These are phyloP conservation scores for Drosophila atripex DNA, from an alignment of 2,888 invertebrate species.

Conservation along the genomic window DNA sequence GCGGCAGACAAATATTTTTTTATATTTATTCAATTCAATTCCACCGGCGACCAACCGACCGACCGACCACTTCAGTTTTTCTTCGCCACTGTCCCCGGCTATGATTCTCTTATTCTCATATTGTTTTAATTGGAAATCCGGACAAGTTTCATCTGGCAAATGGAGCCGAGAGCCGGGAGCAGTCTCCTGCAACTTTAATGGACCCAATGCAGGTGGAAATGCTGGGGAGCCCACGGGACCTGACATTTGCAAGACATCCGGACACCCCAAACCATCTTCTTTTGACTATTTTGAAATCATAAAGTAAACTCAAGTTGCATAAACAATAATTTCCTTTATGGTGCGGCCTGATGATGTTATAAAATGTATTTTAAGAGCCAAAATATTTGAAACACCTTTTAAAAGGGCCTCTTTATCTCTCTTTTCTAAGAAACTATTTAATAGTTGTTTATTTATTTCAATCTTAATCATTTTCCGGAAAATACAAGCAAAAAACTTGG, in stretches of 20 bases:
- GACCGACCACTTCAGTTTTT: constrained; percentile 23
- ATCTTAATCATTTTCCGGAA: neutral
- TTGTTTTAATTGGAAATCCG: constrained; percentile 39
- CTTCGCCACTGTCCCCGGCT: constrained; percentile 14
- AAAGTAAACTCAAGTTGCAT: neutral
- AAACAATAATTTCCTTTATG: neutral
- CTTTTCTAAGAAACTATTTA: too few species aligned
- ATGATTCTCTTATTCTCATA: constrained; percentile 26
- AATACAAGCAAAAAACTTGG: neutral
- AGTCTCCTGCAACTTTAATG: constrained; percentile 11
- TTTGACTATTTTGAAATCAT: neutral
- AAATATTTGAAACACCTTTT: neutral
- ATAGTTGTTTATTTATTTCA: neutral
- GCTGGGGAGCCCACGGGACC: neutral
- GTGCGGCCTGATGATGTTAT: neutral
- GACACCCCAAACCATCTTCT: neutral
- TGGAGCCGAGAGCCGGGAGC: constrained; percentile 17
- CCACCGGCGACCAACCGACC: constrained; percentile 23
- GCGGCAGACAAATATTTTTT: constrained; percentile 64
- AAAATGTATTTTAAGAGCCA: neutral
- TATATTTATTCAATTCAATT: constrained; percentile 42
- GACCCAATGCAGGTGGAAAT: constrained; percentile 22
- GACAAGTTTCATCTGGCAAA: constrained; percentile 32
- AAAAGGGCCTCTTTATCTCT: too few species aligned
- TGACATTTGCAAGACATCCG: constrained; percentile 2